phyloP scores from a whole-genome alignment of 2,888 invertebrate species.

The Gastrophysa polygoni region DNA sequence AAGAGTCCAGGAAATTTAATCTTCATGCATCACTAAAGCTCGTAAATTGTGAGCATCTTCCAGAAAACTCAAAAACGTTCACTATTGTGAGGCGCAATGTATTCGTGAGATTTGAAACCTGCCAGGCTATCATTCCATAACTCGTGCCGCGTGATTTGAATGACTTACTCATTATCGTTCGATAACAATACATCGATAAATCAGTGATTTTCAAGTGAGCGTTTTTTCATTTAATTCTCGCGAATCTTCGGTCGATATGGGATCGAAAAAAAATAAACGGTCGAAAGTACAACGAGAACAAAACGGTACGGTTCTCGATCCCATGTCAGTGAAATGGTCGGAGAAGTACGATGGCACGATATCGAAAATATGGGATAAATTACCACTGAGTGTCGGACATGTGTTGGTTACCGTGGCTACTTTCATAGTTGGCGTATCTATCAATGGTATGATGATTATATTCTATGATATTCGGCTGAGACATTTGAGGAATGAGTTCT shows the following conservation, averaged over 20 bases:
- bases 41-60: no score
- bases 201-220: not conserved
- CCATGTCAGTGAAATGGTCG: conserved; percentile 66
- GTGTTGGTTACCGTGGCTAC: conserved; percentile 66
- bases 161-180: not conserved
- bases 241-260: conserved; percentile 11
- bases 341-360: conserved; percentile 64
- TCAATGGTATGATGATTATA: conserved; percentile 62
- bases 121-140: no score
- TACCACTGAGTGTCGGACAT: conserved; percentile 63
- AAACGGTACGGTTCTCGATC: conserved; percentile 49
- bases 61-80: no score
- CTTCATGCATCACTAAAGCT: no score
- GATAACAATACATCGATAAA: not conserved
- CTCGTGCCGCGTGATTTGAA: no score
- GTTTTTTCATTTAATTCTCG: not conserved
- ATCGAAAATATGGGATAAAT: conserved; percentile 62
- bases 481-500: no score
- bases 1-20: no score
- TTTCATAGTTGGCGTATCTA: conserved; percentile 67
- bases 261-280: conserved; percentile 11
- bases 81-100: no score
- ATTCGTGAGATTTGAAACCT: no score
- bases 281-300: not conserved
- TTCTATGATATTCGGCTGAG: no score